phyloP scores from a whole-genome alignment of 2,113 vertebrate genomes.

The Malurus elegans region DNA sequence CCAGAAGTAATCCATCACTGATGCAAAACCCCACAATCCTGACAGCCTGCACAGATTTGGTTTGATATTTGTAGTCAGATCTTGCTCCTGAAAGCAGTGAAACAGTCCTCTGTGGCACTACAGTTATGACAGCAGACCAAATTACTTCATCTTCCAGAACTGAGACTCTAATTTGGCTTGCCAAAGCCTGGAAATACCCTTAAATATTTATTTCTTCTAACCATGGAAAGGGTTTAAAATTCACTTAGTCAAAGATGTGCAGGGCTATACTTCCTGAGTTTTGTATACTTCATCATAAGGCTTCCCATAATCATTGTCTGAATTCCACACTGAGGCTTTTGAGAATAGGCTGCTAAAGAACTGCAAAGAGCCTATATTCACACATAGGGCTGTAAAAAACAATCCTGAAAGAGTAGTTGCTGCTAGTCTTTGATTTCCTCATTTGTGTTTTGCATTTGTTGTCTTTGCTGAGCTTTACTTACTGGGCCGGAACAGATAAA shows the following conservation, averaged over 20 bases:
- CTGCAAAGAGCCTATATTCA: not conserved
- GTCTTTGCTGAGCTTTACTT: not conserved
- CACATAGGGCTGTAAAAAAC: not conserved
- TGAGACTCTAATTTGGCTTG: not conserved
- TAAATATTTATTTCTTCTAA: not conserved
- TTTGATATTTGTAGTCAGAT: constrained; percentile 14
- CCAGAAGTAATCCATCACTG: constrained; percentile 20
- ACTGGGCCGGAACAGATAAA: not conserved
- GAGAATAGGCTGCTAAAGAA: not conserved
- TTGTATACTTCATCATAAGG: not conserved
- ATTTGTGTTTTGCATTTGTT: not conserved
- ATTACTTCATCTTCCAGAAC: not conserved
- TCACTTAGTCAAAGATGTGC: not conserved
- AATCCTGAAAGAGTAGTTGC: not conserved
- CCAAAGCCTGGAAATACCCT: not conserved
- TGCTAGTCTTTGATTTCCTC: not conserved
- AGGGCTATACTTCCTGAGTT: not conserved
- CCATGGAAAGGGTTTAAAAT: not conserved
- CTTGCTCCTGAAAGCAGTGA: not conserved
- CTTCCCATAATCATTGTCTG: not conserved
- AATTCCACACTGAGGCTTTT: not conserved
- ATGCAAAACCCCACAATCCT: not conserved
- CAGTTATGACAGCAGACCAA: not conserved
- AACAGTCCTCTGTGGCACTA: not conserved
- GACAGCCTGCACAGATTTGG: constrained; percentile 20